These are phyloP conservation scores for Brachyrhaphis roseni DNA, from an alignment of 2,797 vertebrate species.

Conservation along the genomic window DNA sequence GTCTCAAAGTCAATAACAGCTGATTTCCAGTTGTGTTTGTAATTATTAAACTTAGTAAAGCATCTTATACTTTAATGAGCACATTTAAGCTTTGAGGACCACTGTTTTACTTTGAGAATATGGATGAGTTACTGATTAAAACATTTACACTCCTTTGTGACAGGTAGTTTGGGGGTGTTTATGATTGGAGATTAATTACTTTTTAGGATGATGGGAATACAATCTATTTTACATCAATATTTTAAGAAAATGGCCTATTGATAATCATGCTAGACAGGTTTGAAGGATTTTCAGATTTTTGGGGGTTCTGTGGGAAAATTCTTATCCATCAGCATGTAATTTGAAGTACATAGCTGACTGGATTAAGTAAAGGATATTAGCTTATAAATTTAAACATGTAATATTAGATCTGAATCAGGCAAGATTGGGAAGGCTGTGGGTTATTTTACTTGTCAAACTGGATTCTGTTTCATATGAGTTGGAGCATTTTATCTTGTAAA, in stretches of 20 bases:
- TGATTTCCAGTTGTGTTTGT: slow-evolving; percentile 45
- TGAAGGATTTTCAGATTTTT: not conserved
- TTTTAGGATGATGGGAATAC: not conserved
- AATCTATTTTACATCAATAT: not conserved
- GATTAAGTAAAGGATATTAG: not conserved
- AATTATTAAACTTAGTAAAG: slow-evolving; percentile 39
- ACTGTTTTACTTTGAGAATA: not conserved
- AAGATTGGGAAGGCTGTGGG: not conserved
- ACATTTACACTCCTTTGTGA: not conserved
- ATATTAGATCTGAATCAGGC: not conserved
- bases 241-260: not conserved
- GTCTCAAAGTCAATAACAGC: slow-evolving; percentile 56
- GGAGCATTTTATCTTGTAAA: not conserved
- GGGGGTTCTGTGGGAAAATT: not conserved
- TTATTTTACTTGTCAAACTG: not conserved
- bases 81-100: slow-evolving; percentile 18
- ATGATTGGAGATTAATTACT: not conserved
- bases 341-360: not conserved
- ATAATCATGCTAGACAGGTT: not conserved
- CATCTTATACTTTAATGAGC: slow-evolving; percentile 23
- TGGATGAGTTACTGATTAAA: not conserved
- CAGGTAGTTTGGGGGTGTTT: not conserved
- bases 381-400: not conserved
- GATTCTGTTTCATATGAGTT: not conserved
- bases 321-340: not conserved